Evolutionary conservation across 2,797 vertebrate species (phyloP), one percentile per base, ranked within the genome.

Genomic region (Sebastes glaucus): DNA sequence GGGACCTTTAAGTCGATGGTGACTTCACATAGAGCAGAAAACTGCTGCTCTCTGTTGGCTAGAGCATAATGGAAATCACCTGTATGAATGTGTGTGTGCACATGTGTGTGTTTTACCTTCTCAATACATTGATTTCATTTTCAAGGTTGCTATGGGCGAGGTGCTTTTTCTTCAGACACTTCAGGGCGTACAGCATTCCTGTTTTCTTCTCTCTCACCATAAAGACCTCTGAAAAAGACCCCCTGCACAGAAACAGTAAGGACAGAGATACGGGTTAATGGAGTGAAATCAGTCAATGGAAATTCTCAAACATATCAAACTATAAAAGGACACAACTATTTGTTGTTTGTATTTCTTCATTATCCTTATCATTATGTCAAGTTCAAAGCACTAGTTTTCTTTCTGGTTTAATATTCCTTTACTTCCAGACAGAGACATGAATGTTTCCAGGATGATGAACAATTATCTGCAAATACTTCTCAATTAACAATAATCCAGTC

Each of bases 121-220:
- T 97, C 89, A 99, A 71, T 42, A 99, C 97, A 0, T 96, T 96
- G 66, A 99, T 97, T 94, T 99, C 98, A 1, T 99, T 99, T 85
- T 99, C 97, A 83, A 99, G 90, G 89, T 97, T 98, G 84, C 95
- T 97, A n/a, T 97, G 96, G 33, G 93, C 79, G 1, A 96, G 96
- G 72, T 97, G 95, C n/a, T 97, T 97, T 77, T 98, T 99, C 94
- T 97, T 98, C 92, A 99, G 97, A 93, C 98, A 99, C 68, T 99
- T 99, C 77, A 99, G 94, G 27, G 98, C 98, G 3, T 96, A 98
- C 62, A 97, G 95, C n/a, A 97, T 95, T 46, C 97, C 97, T 0
- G 97, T 97, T 68, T 88, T 91, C 81, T 96, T 97, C 64, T 99
- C 97, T 87, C 97, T 96, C 87, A 98, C 98, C 87, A 99, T 96